A percentile compares a stretch with the other conserved stretches of the same genome.
phyloP scores from a whole-genome alignment of 1,140 invertebrate species.

The Macrostomum lignano region DNA sequence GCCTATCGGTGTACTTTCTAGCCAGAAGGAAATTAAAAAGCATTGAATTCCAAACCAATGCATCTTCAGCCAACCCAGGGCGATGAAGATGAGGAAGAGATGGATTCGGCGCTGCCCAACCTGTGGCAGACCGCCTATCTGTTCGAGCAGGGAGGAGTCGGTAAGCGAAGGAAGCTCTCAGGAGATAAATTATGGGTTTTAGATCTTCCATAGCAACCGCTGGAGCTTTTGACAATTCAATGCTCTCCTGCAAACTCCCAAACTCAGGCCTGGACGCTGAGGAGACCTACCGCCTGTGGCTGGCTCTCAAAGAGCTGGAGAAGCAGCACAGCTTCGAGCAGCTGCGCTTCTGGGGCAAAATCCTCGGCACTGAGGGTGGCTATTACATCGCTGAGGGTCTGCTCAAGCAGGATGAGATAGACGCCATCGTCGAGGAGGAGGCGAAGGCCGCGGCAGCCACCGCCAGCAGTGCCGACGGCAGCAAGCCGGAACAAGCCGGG shows the following conservation, averaged over 20 bases:
- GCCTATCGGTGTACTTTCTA: no score
- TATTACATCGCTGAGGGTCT: conserved; percentile 46
- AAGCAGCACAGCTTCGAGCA: conserved; percentile 21
- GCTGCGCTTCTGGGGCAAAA: conserved; percentile 42
- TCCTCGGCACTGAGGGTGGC: conserved; percentile 43
- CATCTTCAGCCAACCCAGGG: no score
- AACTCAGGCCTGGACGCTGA: not conserved
- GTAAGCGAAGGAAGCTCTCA: no score
- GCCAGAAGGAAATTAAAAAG: no score
- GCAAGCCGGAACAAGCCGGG: conserved; percentile 1
- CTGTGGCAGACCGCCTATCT: conserved; percentile 24
- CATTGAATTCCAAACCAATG: no score
- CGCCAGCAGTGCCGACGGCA: conserved; percentile 3
- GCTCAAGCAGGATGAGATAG: conserved; percentile 22
- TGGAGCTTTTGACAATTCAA: no score
- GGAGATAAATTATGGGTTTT: no score
- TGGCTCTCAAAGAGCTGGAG: conserved; percentile 24
- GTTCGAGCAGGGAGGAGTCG: conserved; percentile 28
- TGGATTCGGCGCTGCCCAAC: conserved; percentile 25
- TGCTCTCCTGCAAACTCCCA: no score
- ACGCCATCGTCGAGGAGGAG: conserved; percentile 24
- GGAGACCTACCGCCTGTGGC: conserved; percentile 22
- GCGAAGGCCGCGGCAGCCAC: conserved; percentile 7
- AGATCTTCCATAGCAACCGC: no score
- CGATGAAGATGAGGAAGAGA: conserved; percentile 25